Evolutionary conservation across 2,797 vertebrate genomes (phyloP).

Genomic region (Lagorchestes hirsutus): DNA sequence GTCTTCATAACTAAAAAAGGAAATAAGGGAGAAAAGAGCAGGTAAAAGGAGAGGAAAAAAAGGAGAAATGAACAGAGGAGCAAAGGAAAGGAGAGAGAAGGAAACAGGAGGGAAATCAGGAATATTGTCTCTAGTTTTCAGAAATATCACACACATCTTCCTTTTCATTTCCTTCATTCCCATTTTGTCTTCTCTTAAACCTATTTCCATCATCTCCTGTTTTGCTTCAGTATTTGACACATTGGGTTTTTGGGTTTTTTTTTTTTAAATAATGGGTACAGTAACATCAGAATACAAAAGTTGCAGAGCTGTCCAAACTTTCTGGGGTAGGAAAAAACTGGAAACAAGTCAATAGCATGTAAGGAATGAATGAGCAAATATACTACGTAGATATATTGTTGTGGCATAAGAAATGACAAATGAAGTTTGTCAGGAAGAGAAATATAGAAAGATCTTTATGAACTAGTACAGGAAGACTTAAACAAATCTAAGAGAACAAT

Average conservation of each 20-base stretch:
- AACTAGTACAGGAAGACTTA: neutral
- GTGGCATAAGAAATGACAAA: neutral
- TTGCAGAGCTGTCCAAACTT: neutral
- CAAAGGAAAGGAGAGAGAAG: neutral
- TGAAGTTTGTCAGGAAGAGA: neutral
- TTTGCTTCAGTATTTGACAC: neutral
- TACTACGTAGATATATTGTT: neutral
- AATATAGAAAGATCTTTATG: neutral
- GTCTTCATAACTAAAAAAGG: neutral
- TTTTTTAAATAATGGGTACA: neutral
- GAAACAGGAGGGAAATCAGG: neutral
- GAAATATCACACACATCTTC: neutral
- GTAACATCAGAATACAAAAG: neutral
- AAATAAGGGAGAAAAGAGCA: neutral
- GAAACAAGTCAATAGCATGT: neutral
- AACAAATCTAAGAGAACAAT: neutral
- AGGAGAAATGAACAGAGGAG: neutral
- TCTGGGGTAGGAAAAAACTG: neutral
- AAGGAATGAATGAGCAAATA: neutral
- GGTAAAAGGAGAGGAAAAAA: neutral
- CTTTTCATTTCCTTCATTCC: neutral
- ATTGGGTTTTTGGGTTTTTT: neutral
- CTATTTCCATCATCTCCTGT: neutral
- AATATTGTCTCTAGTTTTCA: neutral
- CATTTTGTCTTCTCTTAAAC: neutral